Evolutionary conservation across 64 coral and sea anemone species (phyloP).

Genomic region (Actinia tenebrosa): DNA sequence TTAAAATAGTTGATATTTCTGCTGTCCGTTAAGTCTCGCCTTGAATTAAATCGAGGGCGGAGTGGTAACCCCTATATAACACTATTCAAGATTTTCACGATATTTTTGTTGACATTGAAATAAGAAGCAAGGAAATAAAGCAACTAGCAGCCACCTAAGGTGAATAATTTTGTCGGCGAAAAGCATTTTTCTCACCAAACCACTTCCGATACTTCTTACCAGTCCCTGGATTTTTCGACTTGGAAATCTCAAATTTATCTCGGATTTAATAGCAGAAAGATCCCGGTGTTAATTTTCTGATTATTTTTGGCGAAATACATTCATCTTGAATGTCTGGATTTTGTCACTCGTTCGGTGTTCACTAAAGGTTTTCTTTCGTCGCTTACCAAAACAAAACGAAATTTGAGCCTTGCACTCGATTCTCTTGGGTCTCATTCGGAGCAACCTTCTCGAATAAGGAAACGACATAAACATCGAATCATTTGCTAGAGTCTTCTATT

Average conservation of each 20-base stretch:
- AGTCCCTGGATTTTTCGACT: neutral
- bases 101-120: conserved; percentile 4
- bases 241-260: neutral
- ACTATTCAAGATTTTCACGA: neutral
- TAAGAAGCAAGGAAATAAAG: neutral
- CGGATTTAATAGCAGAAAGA: neutral
- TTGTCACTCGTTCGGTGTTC: neutral
- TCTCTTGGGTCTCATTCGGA: neutral
- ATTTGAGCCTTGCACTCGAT: neutral
- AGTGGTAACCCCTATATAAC: neutral
- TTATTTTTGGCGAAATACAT: neutral
- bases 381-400: conserved; percentile 11
- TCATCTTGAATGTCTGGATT: neutral
- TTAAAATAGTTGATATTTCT: neutral
- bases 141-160: neutral
- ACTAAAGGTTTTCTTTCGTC: neutral
- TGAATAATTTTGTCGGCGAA: neutral
- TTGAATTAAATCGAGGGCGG: neutral
- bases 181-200: neutral
- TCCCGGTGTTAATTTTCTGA: neutral
- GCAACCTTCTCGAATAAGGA: neutral
- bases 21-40: neutral
- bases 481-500: neutral
- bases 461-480: neutral
- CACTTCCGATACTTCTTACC: neutral